Percentiles rank a stretch among this genome's conserved stretches.
These are phyloP conservation scores for Hippopotamyrus pictus DNA, from an alignment of 2,797 vertebrate species.

Conservation along the genomic window DNA sequence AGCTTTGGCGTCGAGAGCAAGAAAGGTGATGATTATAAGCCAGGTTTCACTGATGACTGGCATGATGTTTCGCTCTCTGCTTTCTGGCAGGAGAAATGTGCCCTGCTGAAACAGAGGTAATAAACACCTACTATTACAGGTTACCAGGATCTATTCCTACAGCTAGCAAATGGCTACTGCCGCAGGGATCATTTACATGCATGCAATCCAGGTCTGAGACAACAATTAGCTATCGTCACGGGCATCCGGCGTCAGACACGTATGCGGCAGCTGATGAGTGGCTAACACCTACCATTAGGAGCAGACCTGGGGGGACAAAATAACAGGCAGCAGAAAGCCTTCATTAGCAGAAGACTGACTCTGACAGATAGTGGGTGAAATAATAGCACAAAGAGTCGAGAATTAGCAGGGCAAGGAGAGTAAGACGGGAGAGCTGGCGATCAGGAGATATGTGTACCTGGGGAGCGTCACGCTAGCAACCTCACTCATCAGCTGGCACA, in stretches of 20 bases:
- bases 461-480: conserved; percentile 38
- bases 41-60: neutral
- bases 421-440: neutral
- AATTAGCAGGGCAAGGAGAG: neutral
- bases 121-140: neutral
- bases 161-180: neutral
- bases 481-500: conserved; percentile 56
- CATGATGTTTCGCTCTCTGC: neutral
- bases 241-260: too few species aligned
- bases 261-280: too few species aligned
- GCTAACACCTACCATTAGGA: neutral
- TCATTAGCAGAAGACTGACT: neutral
- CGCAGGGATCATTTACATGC: neutral
- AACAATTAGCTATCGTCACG: neutral
- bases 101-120: neutral
- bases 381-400: neutral
- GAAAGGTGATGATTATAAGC: neutral
- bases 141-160: neutral
- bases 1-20: neutral
- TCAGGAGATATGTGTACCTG: conserved; percentile 40
- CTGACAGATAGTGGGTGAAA: neutral
- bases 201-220: neutral
- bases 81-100: neutral
- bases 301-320: neutral
- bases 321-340: neutral